Base-by-base conservation (phyloP, 2,797 vertebrate species). In the Borostomias antarcticus region DNA sequence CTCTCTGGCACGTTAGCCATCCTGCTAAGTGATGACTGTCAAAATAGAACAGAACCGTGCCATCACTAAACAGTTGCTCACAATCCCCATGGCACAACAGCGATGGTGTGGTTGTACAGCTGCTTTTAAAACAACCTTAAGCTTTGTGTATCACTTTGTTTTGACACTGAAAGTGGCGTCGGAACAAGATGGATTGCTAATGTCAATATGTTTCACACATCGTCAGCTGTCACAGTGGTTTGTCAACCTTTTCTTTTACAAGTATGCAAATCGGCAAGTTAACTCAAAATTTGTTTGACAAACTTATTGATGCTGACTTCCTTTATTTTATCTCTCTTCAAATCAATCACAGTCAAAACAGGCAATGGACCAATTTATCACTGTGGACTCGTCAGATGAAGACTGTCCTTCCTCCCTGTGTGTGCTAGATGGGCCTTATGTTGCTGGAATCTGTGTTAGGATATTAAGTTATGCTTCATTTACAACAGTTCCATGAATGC, bases 131-230 rank as follows among this genome's bases (percentile, higher is more conserved):
- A 73, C 19, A 50, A 23, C 47, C 19, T 21, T 25, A 50, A 11
- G 9, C 21, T 50, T 50, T 9, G 10, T 50, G 23, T 25, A 13
- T 19, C 19, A 50, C 13, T 17, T 26, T 28, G 23, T 54, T 53
- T 26, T 28, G 52, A 29, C 26, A 30, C n/a, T 29, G 17, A 29
- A 26, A 28, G 26, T 30, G 52, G n/a, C 25, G 30, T 57, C 21
- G 10, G 35, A 11, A 19, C 5, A 60, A 68, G 75, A 80, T 69
- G 76, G 72, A 68, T 69, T 17, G n/a, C 9, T n/a, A 29, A 26
- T 15, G 29, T 15, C 47, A 21, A n/a, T n/a, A n/a, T n/a, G 61
- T 68, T 25, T 80, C 68, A 53, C 63, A 25, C 68, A 57, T 57
- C 60, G 21, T 26, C 37, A 63, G 62, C 77, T 43, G 1, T 54